Percentiles rank a stretch among this genome's conserved stretches.
These are phyloP conservation scores for Danio aesculapii DNA, from an alignment of 2,797 vertebrate genomes.

Conservation along the genomic window DNA sequence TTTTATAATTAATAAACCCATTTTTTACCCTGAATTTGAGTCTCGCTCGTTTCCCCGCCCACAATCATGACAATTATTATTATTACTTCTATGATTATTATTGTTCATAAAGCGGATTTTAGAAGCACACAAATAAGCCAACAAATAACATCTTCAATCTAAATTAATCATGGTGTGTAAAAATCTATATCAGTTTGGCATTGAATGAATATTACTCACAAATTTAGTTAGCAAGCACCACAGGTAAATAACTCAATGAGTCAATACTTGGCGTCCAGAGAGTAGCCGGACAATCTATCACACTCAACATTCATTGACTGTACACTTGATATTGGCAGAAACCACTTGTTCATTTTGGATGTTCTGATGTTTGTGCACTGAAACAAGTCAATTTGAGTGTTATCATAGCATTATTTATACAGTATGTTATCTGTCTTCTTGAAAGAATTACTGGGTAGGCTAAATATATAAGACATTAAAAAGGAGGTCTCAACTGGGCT, in stretches of 20 bases:
- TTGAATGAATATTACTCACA: conserved; percentile 44
- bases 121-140: neutral
- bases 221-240: conserved; percentile 30
- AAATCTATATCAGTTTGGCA: conserved; percentile 47
- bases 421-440: conserved; percentile 75
- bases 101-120: neutral
- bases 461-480: neutral
- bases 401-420: conserved; percentile 23
- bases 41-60: no score
- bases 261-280: conserved; percentile 39
- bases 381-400: conserved; percentile 12
- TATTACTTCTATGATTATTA: no score
- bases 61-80: no score
- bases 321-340: conserved; percentile 32
- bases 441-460: conserved; percentile 67
- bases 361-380: conserved; percentile 4
- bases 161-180: conserved; percentile 14
- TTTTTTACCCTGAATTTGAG: no score
- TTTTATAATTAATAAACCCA: no score
- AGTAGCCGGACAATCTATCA: conserved; percentile 55
- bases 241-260: conserved; percentile 19
- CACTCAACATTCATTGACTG: conserved; percentile 42
- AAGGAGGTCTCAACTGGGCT: neutral
- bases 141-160: conserved; percentile 31
- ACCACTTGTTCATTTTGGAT: conserved; percentile 5